phyloP scores from a whole-genome alignment of 2,113 vertebrate genomes.

The Protobothrops mucrosquamatus region DNA sequence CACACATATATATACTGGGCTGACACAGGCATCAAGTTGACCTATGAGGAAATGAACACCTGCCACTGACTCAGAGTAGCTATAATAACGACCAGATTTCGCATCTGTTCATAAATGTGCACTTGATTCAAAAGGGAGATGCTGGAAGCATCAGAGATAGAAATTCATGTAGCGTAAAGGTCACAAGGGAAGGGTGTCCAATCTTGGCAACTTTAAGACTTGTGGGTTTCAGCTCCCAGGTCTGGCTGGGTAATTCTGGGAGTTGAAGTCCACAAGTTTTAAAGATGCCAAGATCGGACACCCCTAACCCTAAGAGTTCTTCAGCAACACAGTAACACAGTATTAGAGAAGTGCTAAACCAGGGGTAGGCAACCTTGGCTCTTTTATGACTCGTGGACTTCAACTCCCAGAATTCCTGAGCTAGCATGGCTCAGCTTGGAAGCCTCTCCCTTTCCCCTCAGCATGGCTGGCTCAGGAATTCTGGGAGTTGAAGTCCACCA shows the following conservation, averaged over 20 bases:
- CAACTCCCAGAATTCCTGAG: no score
- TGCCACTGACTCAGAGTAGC: not conserved
- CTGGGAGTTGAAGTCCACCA: no score
- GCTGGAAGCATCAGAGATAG: not conserved
- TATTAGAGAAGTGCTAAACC: no score
- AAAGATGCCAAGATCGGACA: not conserved
- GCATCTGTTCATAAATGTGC: not conserved
- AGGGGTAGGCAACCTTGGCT: no score
- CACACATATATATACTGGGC: not conserved
- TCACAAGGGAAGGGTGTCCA: no score
- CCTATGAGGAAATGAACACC: not conserved
- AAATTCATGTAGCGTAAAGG: not conserved
- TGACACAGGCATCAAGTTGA: not conserved
- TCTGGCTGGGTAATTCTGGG: not conserved
- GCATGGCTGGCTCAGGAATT: no score
- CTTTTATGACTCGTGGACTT: no score
- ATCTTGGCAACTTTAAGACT: not conserved
- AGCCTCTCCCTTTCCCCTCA: no score
- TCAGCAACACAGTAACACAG: not conserved
- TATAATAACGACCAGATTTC: not conserved
- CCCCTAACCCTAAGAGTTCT: not conserved
- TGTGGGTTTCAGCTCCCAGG: not conserved
- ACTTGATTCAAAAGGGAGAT: not conserved
- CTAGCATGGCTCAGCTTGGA: no score
- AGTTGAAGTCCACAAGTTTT: not conserved